These are phyloP conservation scores for Todiramphus chloris DNA, from an alignment of 2,113 vertebrate species.

Conservation along the genomic window DNA sequence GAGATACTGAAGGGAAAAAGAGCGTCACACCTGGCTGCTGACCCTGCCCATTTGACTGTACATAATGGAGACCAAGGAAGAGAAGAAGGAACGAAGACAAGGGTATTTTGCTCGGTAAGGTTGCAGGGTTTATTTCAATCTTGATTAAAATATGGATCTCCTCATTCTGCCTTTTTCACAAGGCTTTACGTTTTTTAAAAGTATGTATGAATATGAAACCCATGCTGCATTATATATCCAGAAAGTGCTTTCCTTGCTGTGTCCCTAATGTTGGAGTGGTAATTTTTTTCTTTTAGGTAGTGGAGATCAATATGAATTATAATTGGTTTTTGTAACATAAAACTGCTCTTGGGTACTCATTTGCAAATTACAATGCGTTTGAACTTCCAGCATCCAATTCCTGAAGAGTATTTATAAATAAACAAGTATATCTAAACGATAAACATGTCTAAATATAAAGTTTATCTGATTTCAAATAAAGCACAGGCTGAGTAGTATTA, in stretches of 20 bases:
- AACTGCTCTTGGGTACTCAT: not conserved
- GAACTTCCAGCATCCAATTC: not conserved
- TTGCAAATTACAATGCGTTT: not conserved
- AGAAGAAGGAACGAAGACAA: slow-evolving; percentile 82
- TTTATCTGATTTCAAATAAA: not conserved
- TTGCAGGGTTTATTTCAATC: not conserved
- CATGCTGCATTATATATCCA: not conserved
- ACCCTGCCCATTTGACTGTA: slow-evolving; percentile 3
- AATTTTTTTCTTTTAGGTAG: not conserved
- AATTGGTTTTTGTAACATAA: not conserved
- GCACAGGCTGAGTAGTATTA: not conserved
- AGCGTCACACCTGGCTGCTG: slow-evolving; percentile 17
- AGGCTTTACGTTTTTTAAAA: not conserved
- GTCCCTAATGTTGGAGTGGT: not conserved
- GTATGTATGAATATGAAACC: not conserved
- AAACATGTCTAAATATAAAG: not conserved
- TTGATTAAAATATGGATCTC: not conserved
- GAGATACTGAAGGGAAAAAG: slow-evolving; percentile 56
- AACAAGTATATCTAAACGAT: not conserved
- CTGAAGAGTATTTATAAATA: not conserved
- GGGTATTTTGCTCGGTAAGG: slow-evolving; percentile 83
- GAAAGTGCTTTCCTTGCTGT: not conserved
- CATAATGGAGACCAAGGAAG: slow-evolving; percentile 81
- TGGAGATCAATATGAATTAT: not conserved
- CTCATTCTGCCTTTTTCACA: not conserved